Evolutionary conservation across 2,888 invertebrate species (phyloP).

Genomic region (Bugulina stolonifera): DNA sequence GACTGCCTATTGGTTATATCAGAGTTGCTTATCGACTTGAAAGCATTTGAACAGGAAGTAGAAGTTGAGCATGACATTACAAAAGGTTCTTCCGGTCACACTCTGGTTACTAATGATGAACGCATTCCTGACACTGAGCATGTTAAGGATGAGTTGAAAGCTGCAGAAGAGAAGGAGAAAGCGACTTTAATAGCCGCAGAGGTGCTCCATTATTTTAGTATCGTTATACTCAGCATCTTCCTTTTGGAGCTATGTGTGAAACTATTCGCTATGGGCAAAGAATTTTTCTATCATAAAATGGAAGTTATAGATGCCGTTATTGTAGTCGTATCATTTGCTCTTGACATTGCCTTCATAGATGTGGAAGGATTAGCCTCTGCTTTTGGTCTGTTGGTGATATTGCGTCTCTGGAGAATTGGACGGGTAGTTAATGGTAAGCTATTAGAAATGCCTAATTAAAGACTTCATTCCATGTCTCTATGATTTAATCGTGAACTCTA

Average conservation of each 20-base stretch:
- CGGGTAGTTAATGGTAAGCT: conserved; percentile 54
- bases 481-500: background rate
- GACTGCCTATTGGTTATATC: conserved; percentile 52
- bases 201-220: conserved; percentile 50
- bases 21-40: conserved; percentile 52
- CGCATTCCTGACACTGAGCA: conserved; percentile 39
- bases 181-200: conserved; percentile 35
- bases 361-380: conserved; percentile 44
- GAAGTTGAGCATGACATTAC: conserved; percentile 23
- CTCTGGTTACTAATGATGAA: conserved; percentile 40
- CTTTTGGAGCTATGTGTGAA: conserved; percentile 48
- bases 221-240: conserved; percentile 48
- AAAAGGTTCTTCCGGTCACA: conserved; percentile 28
- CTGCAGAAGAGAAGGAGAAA: conserved; percentile 32
- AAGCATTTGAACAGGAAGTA: conserved; percentile 39
- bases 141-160: conserved; percentile 47
- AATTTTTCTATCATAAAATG: conserved; percentile 51
- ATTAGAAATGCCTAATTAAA: background rate
- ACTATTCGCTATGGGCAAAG: conserved; percentile 47
- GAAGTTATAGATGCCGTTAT: conserved; percentile 54
- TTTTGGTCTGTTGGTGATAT: conserved; percentile 50
- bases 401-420: conserved; percentile 54
- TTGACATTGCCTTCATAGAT: conserved; percentile 50
- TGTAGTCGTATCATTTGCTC: conserved; percentile 50
- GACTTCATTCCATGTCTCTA: background rate